A percentile compares a stretch with the other conserved stretches of the same genome.
These are phyloP conservation scores for Pseudolaguvia tuberculata DNA, from an alignment of 2,113 vertebrate genomes.

Conservation along the genomic window DNA sequence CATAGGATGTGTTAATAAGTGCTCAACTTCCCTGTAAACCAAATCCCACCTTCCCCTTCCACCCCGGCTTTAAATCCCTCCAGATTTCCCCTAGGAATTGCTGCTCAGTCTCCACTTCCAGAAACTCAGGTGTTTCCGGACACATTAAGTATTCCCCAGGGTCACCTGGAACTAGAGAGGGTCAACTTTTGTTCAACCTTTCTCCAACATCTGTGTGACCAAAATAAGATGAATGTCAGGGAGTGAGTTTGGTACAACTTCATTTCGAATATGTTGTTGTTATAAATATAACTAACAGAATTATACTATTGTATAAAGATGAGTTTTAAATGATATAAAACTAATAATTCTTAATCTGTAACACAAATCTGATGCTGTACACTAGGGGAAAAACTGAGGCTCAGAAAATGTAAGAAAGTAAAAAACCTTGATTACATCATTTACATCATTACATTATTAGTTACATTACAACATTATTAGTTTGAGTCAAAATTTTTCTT, in stretches of 20 bases:
- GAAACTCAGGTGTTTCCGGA: slow-evolving; percentile 47
- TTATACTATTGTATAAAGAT: too few relatives aligned
- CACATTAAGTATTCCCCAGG: slow-evolving; percentile 37
- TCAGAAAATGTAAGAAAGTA: too few relatives aligned
- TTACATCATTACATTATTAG: too few relatives aligned
- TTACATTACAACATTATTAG: not conserved
- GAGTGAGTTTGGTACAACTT: not conserved
- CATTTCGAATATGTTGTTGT: not conserved
- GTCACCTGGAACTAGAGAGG: slow-evolving; percentile 33
- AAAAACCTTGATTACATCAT: not conserved
- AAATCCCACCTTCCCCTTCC: not conserved
- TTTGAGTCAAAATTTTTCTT: not conserved
- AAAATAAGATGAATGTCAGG: slow-evolving; percentile 18
- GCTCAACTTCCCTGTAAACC: slow-evolving; percentile 27
- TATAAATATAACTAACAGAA: not conserved
- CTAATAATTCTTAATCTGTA: not conserved
- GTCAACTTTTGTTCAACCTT: slow-evolving; percentile 42
- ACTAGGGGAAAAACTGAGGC: too few relatives aligned
- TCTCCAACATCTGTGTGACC: slow-evolving; percentile 30
- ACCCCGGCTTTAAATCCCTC: not conserved
- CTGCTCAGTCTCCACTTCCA: slow-evolving; percentile 36
- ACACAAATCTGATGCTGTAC: not conserved
- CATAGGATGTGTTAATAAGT: slow-evolving; percentile 36
- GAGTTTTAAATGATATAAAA: not conserved
- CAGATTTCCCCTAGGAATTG: slow-evolving; percentile 27